A percentile compares a stretch with the other conserved stretches of the same genome.
Conservation (phyloP, 2,888 invertebrate species). For the Griposia aprilina region DNA sequence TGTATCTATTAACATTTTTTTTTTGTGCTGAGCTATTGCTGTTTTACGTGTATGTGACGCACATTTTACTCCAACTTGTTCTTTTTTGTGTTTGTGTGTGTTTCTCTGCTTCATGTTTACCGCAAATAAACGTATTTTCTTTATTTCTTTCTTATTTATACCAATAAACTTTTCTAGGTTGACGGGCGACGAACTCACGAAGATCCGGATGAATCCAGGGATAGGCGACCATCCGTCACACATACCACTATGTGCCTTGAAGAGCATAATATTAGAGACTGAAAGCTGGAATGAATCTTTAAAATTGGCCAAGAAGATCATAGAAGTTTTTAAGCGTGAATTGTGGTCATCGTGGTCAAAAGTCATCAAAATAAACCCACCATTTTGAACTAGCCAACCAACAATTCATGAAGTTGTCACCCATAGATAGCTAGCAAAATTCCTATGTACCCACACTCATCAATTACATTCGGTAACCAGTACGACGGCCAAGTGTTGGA, state of each 20-base stretch:
- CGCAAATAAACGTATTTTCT: too few species aligned
- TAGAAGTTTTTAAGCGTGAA: too few species aligned
- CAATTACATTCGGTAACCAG: slow-evolving; percentile 20
- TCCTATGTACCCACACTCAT: background rate
- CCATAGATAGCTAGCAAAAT: background rate
- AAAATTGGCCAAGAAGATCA: background rate
- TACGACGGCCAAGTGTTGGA: slow-evolving; percentile 7
- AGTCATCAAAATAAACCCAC: background rate
- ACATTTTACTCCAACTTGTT: too few species aligned
- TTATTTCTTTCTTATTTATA: background rate
- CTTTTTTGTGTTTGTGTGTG: too few species aligned
- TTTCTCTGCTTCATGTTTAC: too few species aligned
- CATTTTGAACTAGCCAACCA: background rate
- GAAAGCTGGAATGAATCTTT: background rate
- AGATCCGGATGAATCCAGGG: background rate
- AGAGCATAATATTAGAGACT: background rate
- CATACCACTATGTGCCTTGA: background rate
- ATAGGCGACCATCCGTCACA: background rate
- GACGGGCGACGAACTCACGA: too few species aligned
- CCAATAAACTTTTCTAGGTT: slow-evolving; percentile 1
- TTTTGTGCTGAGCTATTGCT: too few species aligned
- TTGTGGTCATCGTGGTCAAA: too few species aligned
- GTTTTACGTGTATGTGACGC: too few species aligned
- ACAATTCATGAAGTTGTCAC: background rate
- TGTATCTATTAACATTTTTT: slow-evolving; percentile 38